Percentiles rank a stretch among this genome's conserved stretches.
Evolutionary conservation across 2,113 vertebrate genomes (phyloP).

Genomic region (Irena cyanogastra): DNA sequence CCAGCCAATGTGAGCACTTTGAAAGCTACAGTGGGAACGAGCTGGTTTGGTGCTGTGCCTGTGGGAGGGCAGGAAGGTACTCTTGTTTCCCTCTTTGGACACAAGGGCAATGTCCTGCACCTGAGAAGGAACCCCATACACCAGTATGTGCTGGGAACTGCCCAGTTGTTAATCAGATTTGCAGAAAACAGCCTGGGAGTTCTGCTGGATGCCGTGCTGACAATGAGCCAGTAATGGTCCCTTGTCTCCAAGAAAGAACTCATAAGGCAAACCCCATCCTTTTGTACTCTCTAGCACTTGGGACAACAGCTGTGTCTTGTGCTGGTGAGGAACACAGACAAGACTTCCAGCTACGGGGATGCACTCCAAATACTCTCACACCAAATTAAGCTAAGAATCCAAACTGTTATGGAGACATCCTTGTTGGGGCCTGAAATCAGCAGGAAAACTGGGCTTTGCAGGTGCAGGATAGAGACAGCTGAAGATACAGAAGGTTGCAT

Average conservation of each 20-base stretch:
- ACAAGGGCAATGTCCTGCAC: background rate
- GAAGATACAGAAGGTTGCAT: background rate
- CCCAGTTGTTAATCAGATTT: background rate
- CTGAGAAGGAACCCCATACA: background rate
- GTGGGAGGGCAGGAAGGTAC: background rate
- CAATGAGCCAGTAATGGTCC: background rate
- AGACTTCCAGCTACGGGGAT: background rate
- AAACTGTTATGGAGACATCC: background rate
- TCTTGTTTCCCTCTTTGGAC: background rate
- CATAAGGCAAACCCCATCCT: background rate
- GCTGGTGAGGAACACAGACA: background rate
- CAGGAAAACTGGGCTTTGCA: background rate
- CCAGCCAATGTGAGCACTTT: background rate
- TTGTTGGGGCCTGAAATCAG: background rate
- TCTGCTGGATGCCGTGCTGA: background rate
- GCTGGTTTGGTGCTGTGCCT: background rate
- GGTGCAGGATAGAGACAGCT: background rate
- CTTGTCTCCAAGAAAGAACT: background rate
- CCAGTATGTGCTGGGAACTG: background rate
- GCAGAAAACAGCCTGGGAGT: background rate
- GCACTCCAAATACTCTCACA: background rate
- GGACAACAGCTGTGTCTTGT: background rate
- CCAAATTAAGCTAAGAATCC: background rate
- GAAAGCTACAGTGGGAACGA: background rate
- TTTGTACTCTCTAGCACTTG: background rate